Percentiles rank a stretch among this genome's conserved stretches.
These are phyloP conservation scores for Chaetodon trifascialis DNA, from an alignment of 2,113 vertebrate species.

Conservation along the genomic window DNA sequence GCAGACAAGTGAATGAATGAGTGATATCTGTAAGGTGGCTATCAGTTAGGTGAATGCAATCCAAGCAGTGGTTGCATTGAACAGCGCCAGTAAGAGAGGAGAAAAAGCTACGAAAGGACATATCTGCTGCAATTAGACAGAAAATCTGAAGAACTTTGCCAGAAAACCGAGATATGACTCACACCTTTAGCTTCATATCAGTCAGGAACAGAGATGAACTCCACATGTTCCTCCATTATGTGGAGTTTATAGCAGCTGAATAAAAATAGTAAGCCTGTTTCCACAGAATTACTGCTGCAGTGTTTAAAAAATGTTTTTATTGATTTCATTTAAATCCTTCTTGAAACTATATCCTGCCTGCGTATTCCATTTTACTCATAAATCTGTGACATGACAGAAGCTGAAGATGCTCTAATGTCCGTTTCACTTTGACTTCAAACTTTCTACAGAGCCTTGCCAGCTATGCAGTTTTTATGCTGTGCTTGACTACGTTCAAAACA, in stretches of 20 bases:
- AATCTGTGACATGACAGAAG: not conserved
- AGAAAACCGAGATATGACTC: slow-evolving; percentile 20
- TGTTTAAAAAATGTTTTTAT: no score
- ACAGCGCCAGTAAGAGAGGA: slow-evolving; percentile 19
- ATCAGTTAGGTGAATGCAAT: slow-evolving; percentile 54
- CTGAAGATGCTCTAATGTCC: no score
- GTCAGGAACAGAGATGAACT: not conserved
- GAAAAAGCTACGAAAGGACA: slow-evolving; percentile 20
- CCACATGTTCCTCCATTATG: not conserved
- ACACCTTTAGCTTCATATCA: not conserved
- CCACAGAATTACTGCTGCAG: not conserved
- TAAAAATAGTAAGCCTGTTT: not conserved
- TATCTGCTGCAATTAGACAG: slow-evolving; percentile 53
- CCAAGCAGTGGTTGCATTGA: slow-evolving; percentile 62
- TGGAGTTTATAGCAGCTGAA: not conserved
- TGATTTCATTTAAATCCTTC: not conserved
- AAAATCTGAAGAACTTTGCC: slow-evolving; percentile 22
- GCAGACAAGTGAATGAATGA: slow-evolving; percentile 42
- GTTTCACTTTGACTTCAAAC: not conserved
- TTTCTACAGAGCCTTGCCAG: not conserved
- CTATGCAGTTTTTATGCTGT: not conserved
- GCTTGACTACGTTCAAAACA: not conserved
- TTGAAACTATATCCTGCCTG: not conserved
- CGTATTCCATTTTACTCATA: not conserved
- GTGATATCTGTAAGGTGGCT: slow-evolving; percentile 47